Base-by-base conservation (phyloP, 1,140 invertebrate species). In the Charaxes varanes region DNA sequence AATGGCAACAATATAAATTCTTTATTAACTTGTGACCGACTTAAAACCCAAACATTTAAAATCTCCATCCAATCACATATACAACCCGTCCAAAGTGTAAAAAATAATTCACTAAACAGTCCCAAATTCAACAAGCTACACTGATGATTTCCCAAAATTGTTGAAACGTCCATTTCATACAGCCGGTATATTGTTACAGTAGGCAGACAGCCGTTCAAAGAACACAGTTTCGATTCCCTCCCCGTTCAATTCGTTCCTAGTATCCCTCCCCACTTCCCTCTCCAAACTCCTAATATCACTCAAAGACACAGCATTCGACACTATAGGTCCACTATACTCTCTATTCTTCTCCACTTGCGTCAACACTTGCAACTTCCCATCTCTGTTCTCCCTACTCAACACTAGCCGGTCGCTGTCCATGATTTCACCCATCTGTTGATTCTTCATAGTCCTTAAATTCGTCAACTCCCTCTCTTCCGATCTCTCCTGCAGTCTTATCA, bases 351-450 rank as follows among this genome's bases (percentile, higher is more conserved):
- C 77, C 0, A 74, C 46, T 17, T 79, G 70, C 0, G 69, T 74
- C 30, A 57, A 78, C 3, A 77, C 58, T 14, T 73, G 69, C 43
- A 81, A 41, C 23, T 78, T 78, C 0, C 77, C 77, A 26, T 81
- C 77, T 0, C 72, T 74, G 22, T 69, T 71, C 7, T 55, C 47
- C 34, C 62, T 62, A 12, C 44, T 45, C 10, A 51, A 67, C 1
- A 41, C 32, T 1, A 48, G 7, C 1, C 49, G 53, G 0, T 62
- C 54, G 0, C 15, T 31, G 6, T 64, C 62, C 1, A 33, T 48
- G 2, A 17, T 31, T 0, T 61, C 58, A 12, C 38, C 37, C 2
- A 51, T 15, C 2, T 36, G 48, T 4, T 34, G 42, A 36, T 23
- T 56, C 14, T 52, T 62, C 11, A 70, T 55, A 0, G 62, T 46